These are phyloP conservation scores for Papilio helenus DNA, from an alignment of 1,140 invertebrate genomes.

Conservation along the genomic window DNA sequence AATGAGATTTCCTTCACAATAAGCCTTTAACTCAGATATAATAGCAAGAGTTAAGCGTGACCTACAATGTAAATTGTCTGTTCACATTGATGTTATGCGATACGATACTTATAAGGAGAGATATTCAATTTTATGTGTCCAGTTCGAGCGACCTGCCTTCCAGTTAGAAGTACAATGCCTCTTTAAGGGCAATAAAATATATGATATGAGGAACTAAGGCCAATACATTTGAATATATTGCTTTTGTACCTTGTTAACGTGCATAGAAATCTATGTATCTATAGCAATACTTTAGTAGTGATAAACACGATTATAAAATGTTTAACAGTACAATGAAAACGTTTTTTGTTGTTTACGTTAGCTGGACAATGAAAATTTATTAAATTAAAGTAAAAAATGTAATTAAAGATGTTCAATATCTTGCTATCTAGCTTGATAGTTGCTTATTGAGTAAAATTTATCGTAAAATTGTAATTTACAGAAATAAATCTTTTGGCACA, in stretches of 20 bases:
- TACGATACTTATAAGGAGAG: slow-evolving; percentile 9
- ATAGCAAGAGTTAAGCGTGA: slow-evolving; percentile 24
- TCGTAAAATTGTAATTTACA: neutral
- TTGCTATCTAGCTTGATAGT: too few relatives aligned
- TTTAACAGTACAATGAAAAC: neutral
- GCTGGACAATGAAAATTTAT: too few relatives aligned
- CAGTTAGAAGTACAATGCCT: slow-evolving; percentile 15
- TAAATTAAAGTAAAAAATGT: too few relatives aligned
- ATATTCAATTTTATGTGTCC: slow-evolving; percentile 28
- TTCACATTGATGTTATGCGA: slow-evolving; percentile 8
- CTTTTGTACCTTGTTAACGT: slow-evolving; percentile 27
- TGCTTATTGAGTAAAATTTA: too few relatives aligned
- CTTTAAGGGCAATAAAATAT: slow-evolving; percentile 26
- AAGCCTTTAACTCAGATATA: slow-evolving; percentile 6
- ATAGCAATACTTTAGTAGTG: slow-evolving; percentile 3
- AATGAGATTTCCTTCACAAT: slow-evolving; percentile 1
- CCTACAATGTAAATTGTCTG: slow-evolving; percentile 18
- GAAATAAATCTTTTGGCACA: neutral
- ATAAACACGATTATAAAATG: slow-evolving; percentile 1
- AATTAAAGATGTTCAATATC: too few relatives aligned
- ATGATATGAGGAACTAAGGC: slow-evolving; percentile 25
- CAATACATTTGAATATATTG: slow-evolving; percentile 14
- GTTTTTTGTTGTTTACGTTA: too few relatives aligned
- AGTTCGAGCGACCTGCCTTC: neutral
- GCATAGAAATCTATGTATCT: neutral